These are phyloP conservation scores for Eretmochelys imbricata DNA, from an alignment of 2,113 vertebrate species.

Conservation along the genomic window DNA sequence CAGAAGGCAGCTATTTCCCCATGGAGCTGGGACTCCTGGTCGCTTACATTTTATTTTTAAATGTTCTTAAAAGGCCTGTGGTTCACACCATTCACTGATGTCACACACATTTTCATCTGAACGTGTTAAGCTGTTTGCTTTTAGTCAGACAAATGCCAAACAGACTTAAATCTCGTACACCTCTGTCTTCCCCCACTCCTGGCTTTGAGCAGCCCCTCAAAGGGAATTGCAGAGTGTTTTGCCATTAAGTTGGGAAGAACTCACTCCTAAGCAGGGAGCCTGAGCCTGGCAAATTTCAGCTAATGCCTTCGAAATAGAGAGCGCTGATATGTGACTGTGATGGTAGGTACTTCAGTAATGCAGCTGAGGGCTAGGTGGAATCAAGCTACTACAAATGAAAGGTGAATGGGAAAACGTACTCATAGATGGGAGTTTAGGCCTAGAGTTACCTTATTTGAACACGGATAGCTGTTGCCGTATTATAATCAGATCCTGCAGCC, in stretches of 20 bases:
- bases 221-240: background rate
- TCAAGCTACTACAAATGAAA: conserved; percentile 69
- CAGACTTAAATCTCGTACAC: background rate
- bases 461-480: conserved; percentile 4
- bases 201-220: background rate
- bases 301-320: conserved; percentile 64
- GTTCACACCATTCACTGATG: rapidly evolving
- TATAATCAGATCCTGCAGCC: conserved; percentile 38
- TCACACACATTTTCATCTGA: rapidly evolving
- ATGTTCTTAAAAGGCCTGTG: background rate
- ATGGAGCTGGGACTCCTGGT: background rate
- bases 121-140: rapidly evolving
- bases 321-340: conserved; percentile 65
- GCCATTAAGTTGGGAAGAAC: background rate
- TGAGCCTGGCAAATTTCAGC: conserved; percentile 58
- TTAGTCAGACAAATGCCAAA: rapidly evolving
- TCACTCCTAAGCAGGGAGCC: background rate
- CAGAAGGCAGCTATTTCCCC: conserved; percentile 42
- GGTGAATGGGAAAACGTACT: conserved; percentile 51
- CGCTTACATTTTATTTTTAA: conserved; percentile 16
- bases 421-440: conserved; percentile 64
- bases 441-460: conserved; percentile 63
- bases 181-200: background rate
- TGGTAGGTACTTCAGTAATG: conserved; percentile 73
- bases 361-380: conserved; percentile 66